These are phyloP conservation scores for Ia io DNA, from an alignment of 2,113 vertebrate genomes.

Conservation along the genomic window DNA sequence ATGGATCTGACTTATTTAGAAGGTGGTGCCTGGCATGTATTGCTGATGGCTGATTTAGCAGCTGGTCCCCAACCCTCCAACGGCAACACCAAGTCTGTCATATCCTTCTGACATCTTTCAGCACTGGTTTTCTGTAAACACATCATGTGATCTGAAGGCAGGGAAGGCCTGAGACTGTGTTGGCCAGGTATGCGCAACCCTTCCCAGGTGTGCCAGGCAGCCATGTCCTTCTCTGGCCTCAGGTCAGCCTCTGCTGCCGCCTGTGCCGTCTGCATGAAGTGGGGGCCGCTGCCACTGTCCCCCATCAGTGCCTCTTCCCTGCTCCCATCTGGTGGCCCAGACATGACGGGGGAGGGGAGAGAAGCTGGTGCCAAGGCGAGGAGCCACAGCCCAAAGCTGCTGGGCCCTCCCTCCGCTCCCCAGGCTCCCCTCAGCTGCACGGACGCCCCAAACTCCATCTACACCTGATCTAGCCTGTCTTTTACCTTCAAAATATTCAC, in stretches of 20 bases:
- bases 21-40: slow-evolving; percentile 23
- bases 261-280: background rate
- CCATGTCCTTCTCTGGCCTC: background rate
- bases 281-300: background rate
- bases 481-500: background rate
- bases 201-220: background rate
- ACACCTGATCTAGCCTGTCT: background rate
- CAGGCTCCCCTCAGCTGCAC: background rate
- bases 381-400: background rate
- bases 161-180: background rate
- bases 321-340: slow-evolving; percentile 50
- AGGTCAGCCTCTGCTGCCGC: background rate
- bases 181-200: background rate
- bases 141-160: background rate
- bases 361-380: background rate
- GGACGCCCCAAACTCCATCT: background rate
- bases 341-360: background rate
- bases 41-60: slow-evolving; percentile 46
- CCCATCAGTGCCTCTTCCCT: slow-evolving; percentile 26
- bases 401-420: background rate
- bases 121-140: background rate
- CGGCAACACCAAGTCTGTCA: background rate
- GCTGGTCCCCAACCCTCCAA: background rate
- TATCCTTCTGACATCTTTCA: background rate
- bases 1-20: slow-evolving; percentile 68